phyloP scores from a whole-genome alignment of 2,888 invertebrate species.

The Hyposoter didymator region DNA sequence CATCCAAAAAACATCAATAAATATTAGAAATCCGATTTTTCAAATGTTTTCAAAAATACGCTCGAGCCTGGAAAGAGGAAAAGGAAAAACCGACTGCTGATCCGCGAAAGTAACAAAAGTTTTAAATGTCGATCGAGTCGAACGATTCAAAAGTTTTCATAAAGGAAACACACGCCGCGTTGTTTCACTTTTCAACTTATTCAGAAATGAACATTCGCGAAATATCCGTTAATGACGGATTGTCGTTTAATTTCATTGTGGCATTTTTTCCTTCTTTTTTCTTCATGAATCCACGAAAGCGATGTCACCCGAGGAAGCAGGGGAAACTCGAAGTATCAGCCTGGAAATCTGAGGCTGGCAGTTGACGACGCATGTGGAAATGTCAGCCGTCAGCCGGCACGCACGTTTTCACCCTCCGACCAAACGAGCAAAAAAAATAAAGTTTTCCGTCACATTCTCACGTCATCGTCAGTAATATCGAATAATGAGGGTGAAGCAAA shows the following conservation, averaged over 20 bases:
- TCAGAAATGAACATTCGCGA: too few species aligned
- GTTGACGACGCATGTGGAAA: conserved; percentile 56
- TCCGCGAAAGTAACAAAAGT: too few species aligned
- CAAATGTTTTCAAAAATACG: background rate
- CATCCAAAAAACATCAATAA: conserved; percentile 30
- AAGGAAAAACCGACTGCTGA: too few species aligned
- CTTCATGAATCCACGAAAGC: background rate
- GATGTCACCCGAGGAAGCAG: conserved; percentile 2
- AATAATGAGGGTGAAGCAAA: background rate
- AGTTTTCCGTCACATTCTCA: conserved; percentile 21
- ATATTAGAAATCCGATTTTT: background rate
- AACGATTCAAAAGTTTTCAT: too few species aligned
- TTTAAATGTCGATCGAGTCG: too few species aligned
- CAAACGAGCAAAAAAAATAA: conserved; percentile 10
- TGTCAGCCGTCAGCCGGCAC: conserved; percentile 62
- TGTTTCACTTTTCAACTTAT: too few species aligned
- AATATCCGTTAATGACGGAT: too few species aligned
- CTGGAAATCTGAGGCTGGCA: conserved; percentile 60
- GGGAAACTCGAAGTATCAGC: conserved; percentile 1
- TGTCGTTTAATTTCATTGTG: too few species aligned
- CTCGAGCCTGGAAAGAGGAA: background rate
- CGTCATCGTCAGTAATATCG: conserved; percentile 23
- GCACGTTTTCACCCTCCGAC: conserved; percentile 12
- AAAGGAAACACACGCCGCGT: too few species aligned
- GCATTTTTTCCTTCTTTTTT: background rate